These are phyloP conservation scores for Frieseomelitta varia DNA, from an alignment of 1,140 invertebrate species.

Conservation along the genomic window DNA sequence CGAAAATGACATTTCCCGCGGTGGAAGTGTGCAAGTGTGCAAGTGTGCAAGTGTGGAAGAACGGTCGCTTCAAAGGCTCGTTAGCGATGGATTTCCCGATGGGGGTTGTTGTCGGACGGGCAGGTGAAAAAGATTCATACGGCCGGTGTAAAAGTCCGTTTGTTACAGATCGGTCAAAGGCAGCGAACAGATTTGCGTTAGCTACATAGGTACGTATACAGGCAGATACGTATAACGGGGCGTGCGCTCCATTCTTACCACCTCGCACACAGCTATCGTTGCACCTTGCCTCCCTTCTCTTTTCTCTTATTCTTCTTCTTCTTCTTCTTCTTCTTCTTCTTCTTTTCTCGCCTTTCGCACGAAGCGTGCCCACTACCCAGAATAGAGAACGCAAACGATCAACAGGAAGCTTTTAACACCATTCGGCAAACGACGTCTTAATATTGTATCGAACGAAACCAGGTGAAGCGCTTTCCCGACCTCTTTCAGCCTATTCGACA, in stretches of 20 bases:
- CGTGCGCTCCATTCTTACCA: slow-evolving; percentile 56
- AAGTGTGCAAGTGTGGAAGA: not conserved
- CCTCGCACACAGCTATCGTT: not conserved
- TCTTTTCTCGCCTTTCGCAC: not conserved
- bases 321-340: too few species aligned
- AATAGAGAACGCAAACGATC: slow-evolving; percentile 25
- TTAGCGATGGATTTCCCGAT: slow-evolving; percentile 48
- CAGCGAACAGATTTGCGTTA: slow-evolving; percentile 49
- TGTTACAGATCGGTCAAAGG: slow-evolving; percentile 63
- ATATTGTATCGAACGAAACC: slow-evolving; percentile 21
- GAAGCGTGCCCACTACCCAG: slow-evolving; percentile 26
- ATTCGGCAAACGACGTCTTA: slow-evolving; percentile 14
- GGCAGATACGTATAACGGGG: slow-evolving; percentile 45
- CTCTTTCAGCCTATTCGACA: not conserved
- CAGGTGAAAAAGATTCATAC: slow-evolving; percentile 36
- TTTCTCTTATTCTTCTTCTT: too few species aligned
- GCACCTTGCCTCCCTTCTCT: not conserved
- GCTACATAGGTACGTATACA: not conserved
- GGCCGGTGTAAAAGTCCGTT: slow-evolving; percentile 52
- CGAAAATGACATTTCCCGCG: slow-evolving; percentile 35
- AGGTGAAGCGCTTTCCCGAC: slow-evolving; percentile 38
- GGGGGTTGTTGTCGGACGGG: slow-evolving; percentile 45
- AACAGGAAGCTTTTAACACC: slow-evolving; percentile 49
- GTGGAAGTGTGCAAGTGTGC: too few species aligned
- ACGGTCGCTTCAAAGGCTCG: slow-evolving; percentile 65